Base-by-base conservation (phyloP, 2,888 invertebrate genomes). In the Bimastos eiseni region DNA sequence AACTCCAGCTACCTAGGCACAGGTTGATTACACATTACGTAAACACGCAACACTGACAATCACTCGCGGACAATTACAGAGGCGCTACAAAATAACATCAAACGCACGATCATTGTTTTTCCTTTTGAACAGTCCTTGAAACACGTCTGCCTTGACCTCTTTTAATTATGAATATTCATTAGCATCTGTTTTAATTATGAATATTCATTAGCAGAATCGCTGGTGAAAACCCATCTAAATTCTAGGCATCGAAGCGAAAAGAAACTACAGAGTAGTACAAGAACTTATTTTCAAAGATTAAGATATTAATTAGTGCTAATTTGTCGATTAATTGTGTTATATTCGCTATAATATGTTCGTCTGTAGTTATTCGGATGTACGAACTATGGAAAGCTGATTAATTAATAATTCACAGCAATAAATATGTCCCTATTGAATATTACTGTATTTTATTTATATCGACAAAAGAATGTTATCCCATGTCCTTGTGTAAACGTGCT, bases 41-140 rank as follows among this genome's bases (percentile, higher is more conserved):
- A 70, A n/a, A 70, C 70, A 70, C 30, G 70, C n/a, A n/a, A 70
- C 70, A 70, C n/a, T 70, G 70, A 70, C 70, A n/a, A n/a, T 70
- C n/a, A 70, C 30, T 3, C n/a, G 30, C 70, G 11, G 70, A 70
- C 13, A 70, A 70, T n/a, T n/a, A 8, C 17, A 24, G 24, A 24
- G n/a, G n/a, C 70, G 70, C n/a, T n/a, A n/a, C 30, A 70, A 70
- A 70, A 70, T 70, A 8, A 70, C 70, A 70, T 70, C 70, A 70
- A 70, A 70, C 70, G 13, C 70, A 4, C 70, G 70, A 70, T n/a
- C n/a, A 70, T 70, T n/a, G 30, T 70, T 70, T 70, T 70, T 70
- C 11, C n/a, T 30, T 17, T 70, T 70, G 70, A 70, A 70, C 70
- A 17, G 13, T 30, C 21, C 19, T 44, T 44, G 17, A 19, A 41